A percentile compares a stretch with the other conserved stretches of the same genome.
Conservation (phyloP, 30 jellyfish, hydroid and myxozoan genomes). For the Rhopilema esculentum region DNA sequence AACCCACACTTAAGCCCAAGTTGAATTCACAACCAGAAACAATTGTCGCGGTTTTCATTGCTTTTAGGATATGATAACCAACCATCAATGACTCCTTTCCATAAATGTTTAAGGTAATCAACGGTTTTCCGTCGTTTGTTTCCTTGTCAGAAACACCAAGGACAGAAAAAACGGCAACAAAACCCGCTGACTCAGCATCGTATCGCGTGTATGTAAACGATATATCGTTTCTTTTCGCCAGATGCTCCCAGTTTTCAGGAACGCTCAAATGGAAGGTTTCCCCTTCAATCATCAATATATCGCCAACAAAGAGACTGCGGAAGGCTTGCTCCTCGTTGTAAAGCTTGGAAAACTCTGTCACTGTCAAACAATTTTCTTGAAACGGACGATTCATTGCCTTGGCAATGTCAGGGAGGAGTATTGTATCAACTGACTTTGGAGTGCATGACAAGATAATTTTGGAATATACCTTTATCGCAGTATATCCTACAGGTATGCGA, state of each 20-base stretch:
- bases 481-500: slow-evolving; percentile 39
- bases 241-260: slow-evolving; percentile 21
- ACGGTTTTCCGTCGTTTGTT: slow-evolving; percentile 18
- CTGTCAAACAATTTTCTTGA: slow-evolving; percentile 10
- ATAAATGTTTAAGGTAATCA: slow-evolving; percentile 11
- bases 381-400: slow-evolving; percentile 5
- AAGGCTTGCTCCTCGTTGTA: neutral
- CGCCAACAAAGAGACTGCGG: slow-evolving; percentile 28
- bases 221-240: slow-evolving; percentile 26
- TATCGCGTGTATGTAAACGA: slow-evolving; percentile 4
- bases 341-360: slow-evolving; percentile 10
- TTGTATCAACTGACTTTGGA: slow-evolving; percentile 11
- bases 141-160: slow-evolving; percentile 9
- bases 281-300: slow-evolving; percentile 48
- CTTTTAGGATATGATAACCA: slow-evolving; percentile 26
- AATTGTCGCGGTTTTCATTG: slow-evolving; percentile 16
- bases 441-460: slow-evolving; percentile 27
- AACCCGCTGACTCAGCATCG: neutral
- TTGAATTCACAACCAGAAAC: slow-evolving; percentile 25
- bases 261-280: slow-evolving; percentile 31
- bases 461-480: neutral
- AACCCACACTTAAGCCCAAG: slow-evolving; percentile 15
- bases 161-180: slow-evolving; percentile 19
- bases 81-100: slow-evolving; percentile 30
- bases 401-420: neutral